phyloP scores from a whole-genome alignment of 2,888 invertebrate species.

The Aphidoletes aphidimyza region DNA sequence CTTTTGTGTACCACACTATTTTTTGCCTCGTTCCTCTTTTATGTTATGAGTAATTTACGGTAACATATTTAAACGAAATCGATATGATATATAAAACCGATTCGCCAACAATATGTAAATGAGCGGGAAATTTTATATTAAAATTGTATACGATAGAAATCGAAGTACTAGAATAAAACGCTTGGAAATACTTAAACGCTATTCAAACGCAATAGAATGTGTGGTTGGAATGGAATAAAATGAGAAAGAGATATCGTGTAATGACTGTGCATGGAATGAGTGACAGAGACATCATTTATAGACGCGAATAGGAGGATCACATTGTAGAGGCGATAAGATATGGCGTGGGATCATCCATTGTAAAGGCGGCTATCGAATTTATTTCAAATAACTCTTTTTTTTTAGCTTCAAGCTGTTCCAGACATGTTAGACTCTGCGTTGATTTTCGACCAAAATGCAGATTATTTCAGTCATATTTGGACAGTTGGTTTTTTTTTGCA shows the following conservation, averaged over 20 bases:
- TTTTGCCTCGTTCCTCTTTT: too few species aligned
- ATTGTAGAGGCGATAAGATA: background rate
- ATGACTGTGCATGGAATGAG: background rate
- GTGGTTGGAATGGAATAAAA: background rate
- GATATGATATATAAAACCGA: background rate
- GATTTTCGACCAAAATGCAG: too few species aligned
- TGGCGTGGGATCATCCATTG: slow-evolving; percentile 7
- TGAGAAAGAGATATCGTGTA: background rate
- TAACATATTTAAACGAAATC: slow-evolving; percentile 16
- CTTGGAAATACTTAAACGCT: slow-evolving; percentile 48
- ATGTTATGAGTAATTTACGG: slow-evolving; percentile 30
- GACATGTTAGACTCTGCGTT: too few species aligned
- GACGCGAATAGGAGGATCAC: slow-evolving; percentile 32
- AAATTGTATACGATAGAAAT: background rate
- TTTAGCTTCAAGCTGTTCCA: background rate
- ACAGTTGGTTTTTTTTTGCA: background rate
- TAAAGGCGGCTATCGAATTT: slow-evolving; percentile 8
- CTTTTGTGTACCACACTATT: too few species aligned
- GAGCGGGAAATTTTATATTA: background rate
- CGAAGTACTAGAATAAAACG: slow-evolving; percentile 14
- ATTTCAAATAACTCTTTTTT: background rate
- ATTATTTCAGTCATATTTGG: slow-evolving; percentile 10
- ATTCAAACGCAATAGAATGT: background rate
- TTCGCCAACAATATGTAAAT: slow-evolving; percentile 33
- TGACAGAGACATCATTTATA: background rate